phyloP scores from a whole-genome alignment of 2,113 vertebrate species.

The Dermatemys mawii region DNA sequence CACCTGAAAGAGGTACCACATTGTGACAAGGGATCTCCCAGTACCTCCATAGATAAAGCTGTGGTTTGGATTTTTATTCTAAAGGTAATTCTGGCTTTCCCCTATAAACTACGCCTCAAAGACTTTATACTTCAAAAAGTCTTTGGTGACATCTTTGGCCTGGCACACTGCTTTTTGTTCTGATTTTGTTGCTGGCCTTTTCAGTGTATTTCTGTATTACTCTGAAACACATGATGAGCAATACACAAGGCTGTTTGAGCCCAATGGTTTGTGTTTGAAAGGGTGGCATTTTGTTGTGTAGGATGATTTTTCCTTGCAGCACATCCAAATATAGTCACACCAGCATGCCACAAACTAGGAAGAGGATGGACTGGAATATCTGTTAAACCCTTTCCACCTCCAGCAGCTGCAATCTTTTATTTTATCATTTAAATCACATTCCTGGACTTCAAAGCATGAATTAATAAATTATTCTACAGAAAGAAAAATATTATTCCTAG shows the following conservation, averaged over 20 bases:
- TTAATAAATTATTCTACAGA: conserved; percentile 13
- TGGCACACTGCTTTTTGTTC: background rate
- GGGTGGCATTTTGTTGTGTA: background rate
- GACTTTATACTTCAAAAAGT: rapidly evolving
- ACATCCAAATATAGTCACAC: background rate
- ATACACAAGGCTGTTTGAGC: rapidly evolving
- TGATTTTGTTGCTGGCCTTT: background rate
- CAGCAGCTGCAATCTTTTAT: background rate
- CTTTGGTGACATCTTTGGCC: background rate
- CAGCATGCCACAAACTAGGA: background rate
- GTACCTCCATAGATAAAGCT: background rate
- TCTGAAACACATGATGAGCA: background rate
- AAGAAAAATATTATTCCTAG: conserved; percentile 1
- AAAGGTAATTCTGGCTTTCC: background rate
- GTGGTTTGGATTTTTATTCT: background rate
- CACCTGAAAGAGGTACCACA: background rate
- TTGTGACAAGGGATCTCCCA: background rate
- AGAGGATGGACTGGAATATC: background rate
- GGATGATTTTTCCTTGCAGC: background rate
- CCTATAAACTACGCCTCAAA: background rate
- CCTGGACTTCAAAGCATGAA: background rate
- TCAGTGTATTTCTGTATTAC: background rate
- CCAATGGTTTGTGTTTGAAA: background rate
- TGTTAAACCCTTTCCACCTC: background rate
- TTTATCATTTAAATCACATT: conserved; percentile 39